Base-by-base conservation (phyloP, 2,797 vertebrate genomes). In the Macrochelys suwanniensis region DNA sequence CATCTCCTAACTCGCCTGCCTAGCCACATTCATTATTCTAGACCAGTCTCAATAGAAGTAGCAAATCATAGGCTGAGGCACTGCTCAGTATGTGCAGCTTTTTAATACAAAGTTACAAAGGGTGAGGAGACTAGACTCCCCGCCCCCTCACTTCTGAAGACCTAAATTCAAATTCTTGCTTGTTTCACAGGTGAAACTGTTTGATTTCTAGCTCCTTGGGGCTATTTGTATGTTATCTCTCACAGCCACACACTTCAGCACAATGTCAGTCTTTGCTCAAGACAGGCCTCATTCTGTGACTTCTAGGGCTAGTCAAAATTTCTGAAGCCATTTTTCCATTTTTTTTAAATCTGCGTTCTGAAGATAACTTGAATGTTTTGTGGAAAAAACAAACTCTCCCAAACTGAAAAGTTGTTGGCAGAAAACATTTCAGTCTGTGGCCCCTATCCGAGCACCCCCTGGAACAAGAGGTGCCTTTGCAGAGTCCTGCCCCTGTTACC, bases 11-110 rank as follows among this genome's bases (percentile, higher is more conserved):
- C 31, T 61, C 15, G 17, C 80, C 80, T 0, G 0, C 57, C 2
- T 0, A 0, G 2, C 11, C 1, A 0, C 49, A 0, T 0, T 33
- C 71, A 4, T 0, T 1, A 3, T 9, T 49, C n/a, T 74, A 89
- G 50, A n/a, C 81, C 50, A 84, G 45, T 50, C 8, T 3, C 37
- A 11, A 42, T 33, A 80, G 21, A 16, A 0, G 0, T 0, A 9
- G 68, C 42, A 85, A 81, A 51, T 1, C 21, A 10, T 3, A 6
- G 37, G 21, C 61, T 71, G 50, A 42, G 87, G 65, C 71, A 3
- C 8, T 78, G 42, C 49, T 28, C 25, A 1, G 79, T 59, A 87
- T 85, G 71, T 11, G 0, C 1, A 51, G 33, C 59, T 68, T 87
- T 53, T 61, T 10, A 17, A 19, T 4, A 1, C 0, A 8, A 80